A percentile compares a stretch with the other conserved stretches of the same genome.
These are phyloP conservation scores for Copsychus sechellarum DNA, from an alignment of 2,113 vertebrate genomes.

Conservation along the genomic window DNA sequence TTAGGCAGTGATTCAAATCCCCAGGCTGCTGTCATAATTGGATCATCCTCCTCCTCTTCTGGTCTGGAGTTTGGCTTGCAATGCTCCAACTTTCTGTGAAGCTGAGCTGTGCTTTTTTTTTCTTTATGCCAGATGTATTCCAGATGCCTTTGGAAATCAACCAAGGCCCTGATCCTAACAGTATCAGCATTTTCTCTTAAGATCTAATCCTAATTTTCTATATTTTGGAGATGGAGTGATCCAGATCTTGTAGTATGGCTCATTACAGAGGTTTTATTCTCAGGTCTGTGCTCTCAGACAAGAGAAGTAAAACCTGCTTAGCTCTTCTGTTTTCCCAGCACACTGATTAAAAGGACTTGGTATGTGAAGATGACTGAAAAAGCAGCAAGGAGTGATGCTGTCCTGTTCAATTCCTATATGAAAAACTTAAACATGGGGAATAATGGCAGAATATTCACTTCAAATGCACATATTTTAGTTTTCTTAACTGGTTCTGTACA, in stretches of 20 bases:
- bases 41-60: background rate
- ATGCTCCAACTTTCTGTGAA: background rate
- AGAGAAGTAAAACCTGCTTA: background rate
- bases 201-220: background rate
- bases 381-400: background rate
- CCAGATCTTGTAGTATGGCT: background rate
- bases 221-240: background rate
- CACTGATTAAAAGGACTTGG: background rate
- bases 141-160: slow-evolving; percentile 4
- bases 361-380: background rate
- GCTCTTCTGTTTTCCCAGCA: background rate
- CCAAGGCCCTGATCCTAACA: background rate
- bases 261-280: background rate
- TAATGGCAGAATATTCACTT: background rate
- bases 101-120: slow-evolving; percentile 9
- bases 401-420: background rate
- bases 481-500: background rate
- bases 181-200: background rate
- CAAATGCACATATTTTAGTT: background rate
- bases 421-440: background rate
- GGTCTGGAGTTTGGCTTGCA: slow-evolving; percentile 1
- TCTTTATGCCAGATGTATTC: background rate
- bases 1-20: slow-evolving; percentile 8
- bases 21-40: slow-evolving; percentile 18
- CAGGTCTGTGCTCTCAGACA: background rate